A percentile compares a stretch with the other conserved stretches of the same genome.
Evolutionary conservation across 2,113 vertebrate species (phyloP).

Genomic region (Megaceryle maxima): DNA sequence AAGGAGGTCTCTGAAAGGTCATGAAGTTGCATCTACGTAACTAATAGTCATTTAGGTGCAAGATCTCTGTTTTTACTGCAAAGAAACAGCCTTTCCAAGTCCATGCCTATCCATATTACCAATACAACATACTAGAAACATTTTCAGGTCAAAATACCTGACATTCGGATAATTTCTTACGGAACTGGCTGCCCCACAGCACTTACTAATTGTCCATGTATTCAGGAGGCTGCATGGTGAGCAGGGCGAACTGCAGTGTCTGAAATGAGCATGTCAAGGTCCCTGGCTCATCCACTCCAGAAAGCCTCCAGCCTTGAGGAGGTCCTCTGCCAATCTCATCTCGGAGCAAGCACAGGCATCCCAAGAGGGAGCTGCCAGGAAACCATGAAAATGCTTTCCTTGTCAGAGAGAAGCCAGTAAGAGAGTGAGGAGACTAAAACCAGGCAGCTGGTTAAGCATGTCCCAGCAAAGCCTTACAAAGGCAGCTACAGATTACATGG

Average conservation of each 20-base stretch:
- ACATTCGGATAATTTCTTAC: not conserved
- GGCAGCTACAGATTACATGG: not conserved
- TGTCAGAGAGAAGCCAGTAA: not conserved
- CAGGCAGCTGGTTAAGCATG: not conserved
- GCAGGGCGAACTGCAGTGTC: not conserved
- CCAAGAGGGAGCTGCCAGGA: not conserved
- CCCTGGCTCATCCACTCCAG: not conserved
- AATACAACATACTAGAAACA: not conserved
- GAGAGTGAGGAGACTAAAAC: not conserved
- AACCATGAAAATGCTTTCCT: not conserved
- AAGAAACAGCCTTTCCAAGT: not conserved
- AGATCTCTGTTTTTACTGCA: not conserved
- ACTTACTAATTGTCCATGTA: not conserved
- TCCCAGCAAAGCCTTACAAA: not conserved
- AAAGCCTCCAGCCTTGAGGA: not conserved
- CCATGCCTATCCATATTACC: not conserved
- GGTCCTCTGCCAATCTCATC: not conserved
- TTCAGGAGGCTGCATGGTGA: not conserved
- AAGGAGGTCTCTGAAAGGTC: not conserved
- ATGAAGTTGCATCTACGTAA: not conserved
- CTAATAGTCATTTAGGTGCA: not conserved
- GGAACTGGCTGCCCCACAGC: not conserved
- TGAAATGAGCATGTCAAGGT: not conserved
- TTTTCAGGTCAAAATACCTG: not conserved
- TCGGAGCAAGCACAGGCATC: not conserved